phyloP scores from a whole-genome alignment of 2,888 invertebrate genomes.

The Serripes groenlandicus region DNA sequence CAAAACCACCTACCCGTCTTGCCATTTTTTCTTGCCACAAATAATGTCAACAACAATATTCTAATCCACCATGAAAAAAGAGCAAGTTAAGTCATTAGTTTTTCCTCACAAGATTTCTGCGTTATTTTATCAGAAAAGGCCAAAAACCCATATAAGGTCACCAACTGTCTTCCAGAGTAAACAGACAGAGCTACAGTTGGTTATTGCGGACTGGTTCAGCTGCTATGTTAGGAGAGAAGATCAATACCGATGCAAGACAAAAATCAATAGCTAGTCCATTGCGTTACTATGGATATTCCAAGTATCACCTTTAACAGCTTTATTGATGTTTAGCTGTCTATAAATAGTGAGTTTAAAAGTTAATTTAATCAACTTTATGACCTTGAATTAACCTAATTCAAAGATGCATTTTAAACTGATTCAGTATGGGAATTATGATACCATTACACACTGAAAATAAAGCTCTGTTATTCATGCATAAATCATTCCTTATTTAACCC shows the following conservation, averaged over 20 bases:
- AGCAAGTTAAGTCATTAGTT: neutral
- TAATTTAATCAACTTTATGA: too few relatives aligned
- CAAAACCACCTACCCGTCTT: slow-evolving; percentile 54
- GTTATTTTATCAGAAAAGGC: slow-evolving; percentile 33
- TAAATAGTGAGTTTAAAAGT: too few relatives aligned
- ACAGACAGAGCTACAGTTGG: slow-evolving; percentile 68
- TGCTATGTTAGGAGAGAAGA: slow-evolving; percentile 38
- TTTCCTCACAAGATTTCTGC: slow-evolving; percentile 2
- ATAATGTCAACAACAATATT: neutral
- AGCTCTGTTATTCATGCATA: too few relatives aligned
- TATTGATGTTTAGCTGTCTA: slow-evolving; percentile 4
- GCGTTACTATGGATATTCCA: slow-evolving; percentile 52
- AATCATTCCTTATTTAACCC: too few relatives aligned
- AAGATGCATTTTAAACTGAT: too few relatives aligned
- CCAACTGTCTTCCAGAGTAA: slow-evolving; percentile 49
- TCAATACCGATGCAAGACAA: slow-evolving; percentile 61
- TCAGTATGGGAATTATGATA: too few relatives aligned
- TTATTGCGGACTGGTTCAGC: slow-evolving; percentile 56
- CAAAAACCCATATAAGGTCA: slow-evolving; percentile 59
- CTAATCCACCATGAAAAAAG: slow-evolving; percentile 49
- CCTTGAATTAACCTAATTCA: too few relatives aligned
- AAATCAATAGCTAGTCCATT: slow-evolving; percentile 62
- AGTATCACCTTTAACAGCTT: neutral
- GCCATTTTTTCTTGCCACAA: slow-evolving; percentile 36
- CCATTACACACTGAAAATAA: too few relatives aligned